A percentile compares a stretch with the other conserved stretches of the same genome.
Conservation (phyloP, 1,140 invertebrate genomes). For the Drosophila serrata region DNA sequence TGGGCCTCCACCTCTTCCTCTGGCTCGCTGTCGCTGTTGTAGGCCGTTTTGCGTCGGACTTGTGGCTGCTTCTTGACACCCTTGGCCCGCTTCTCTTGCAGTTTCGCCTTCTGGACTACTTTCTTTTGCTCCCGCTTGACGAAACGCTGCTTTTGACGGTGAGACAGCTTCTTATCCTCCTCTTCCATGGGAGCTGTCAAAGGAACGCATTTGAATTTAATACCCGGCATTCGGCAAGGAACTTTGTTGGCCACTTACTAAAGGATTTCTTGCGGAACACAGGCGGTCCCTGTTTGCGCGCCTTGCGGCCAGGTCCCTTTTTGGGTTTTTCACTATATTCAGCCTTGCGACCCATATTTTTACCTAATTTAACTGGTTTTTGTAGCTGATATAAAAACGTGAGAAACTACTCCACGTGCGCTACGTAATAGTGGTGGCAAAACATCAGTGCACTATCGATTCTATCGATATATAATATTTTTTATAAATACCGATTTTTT, state of each 20-base stretch:
- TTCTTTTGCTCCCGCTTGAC: conserved; percentile 88
- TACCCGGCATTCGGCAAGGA: background rate
- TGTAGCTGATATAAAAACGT: conserved; percentile 29
- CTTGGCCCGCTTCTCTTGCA: conserved; percentile 82
- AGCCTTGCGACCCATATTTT: conserved; percentile 93
- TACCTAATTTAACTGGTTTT: conserved; percentile 25
- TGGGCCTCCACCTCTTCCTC: conserved; percentile 56
- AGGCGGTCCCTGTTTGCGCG: conserved; percentile 93
- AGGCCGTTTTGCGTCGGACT: conserved; percentile 56
- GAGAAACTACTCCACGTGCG: conserved; percentile 36
- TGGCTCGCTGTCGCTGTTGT: conserved; percentile 77
- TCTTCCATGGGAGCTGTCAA: conserved; percentile 73
- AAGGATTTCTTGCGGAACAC: conserved; percentile 87
- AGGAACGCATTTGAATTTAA: conserved; percentile 13
- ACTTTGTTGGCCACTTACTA: conserved; percentile 79
- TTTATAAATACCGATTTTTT: too few species aligned
- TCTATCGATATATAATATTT: too few species aligned
- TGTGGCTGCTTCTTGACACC: conserved; percentile 28
- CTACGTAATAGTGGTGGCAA: too few species aligned
- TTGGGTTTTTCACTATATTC: conserved; percentile 91
- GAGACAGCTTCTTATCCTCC: conserved; percentile 88
- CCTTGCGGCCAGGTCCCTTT: conserved; percentile 93
- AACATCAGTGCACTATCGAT: too few species aligned
- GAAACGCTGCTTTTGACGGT: conserved; percentile 89
- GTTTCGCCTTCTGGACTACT: conserved; percentile 85